Percentiles rank a stretch among this genome's conserved stretches.
Conservation (phyloP, 2,888 invertebrate genomes). For the Agrotis puta region DNA sequence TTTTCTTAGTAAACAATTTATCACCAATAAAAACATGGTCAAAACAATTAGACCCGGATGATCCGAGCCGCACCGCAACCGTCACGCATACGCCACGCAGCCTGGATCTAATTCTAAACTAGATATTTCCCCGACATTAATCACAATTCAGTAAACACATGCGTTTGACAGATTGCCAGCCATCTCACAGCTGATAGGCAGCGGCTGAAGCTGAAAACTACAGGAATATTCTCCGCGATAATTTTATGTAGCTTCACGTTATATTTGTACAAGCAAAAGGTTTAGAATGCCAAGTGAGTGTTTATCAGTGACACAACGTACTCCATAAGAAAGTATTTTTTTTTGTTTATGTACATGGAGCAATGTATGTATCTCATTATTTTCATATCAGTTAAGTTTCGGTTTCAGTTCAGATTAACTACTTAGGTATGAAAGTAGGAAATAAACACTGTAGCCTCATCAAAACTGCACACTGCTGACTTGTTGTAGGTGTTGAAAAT, state of each 20-base stretch:
- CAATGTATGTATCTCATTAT: too few relatives aligned
- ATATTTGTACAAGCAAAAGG: constrained; percentile 20
- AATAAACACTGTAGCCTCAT: too few relatives aligned
- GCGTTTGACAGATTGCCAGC: constrained; percentile 54
- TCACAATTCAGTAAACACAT: constrained; percentile 56
- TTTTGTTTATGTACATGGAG: too few relatives aligned
- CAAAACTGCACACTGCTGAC: too few relatives aligned
- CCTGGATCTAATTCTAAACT: constrained; percentile 29
- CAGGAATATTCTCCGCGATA: constrained; percentile 30
- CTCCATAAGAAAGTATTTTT: too few relatives aligned
- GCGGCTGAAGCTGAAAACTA: constrained; percentile 32
- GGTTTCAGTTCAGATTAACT: too few relatives aligned
- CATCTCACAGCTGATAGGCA: constrained; percentile 26
- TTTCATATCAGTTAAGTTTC: too few relatives aligned
- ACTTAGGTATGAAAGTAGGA: too few relatives aligned
- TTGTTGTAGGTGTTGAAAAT: too few relatives aligned
- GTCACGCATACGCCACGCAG: constrained; percentile 6
- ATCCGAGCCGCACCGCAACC: neutral
- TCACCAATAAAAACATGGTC: too few relatives aligned
- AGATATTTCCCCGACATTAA: constrained; percentile 50
- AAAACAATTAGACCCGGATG: too few relatives aligned
- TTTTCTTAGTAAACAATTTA: too few relatives aligned
- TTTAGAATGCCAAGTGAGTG: neutral
- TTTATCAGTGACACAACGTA: neutral
- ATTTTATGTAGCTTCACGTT: neutral